Evolutionary conservation across 2,113 vertebrate genomes (phyloP), one percentile per base, ranked within the genome.

Genomic region (Gnathonemus longibarbis): DNA sequence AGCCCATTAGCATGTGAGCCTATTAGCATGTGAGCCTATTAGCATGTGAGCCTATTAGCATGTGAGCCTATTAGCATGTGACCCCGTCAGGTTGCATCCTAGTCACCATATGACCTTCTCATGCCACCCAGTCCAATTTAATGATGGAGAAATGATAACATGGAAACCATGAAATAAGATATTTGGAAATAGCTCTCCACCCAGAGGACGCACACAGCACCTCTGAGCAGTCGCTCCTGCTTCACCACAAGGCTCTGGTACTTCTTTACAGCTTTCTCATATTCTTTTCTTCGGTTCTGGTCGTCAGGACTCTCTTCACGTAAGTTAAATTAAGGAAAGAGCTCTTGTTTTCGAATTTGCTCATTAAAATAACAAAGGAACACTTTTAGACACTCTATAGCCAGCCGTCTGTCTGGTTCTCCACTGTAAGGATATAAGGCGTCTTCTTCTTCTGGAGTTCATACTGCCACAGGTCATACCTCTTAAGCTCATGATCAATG

Each of bases 161-260:
- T 62, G 56, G 24, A n/a, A 62, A 62, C 56, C 56, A 62, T 62
- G 56, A 62, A 62, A 62, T 62, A n/a, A n/a, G 24, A 62, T 62
- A n/a, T 62, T 62, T 62, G 56, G 24, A 62, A 62, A 52, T 17
- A 52, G 13, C 15, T 15, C 15, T 42, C 77, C 45, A 86, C 24
- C 11, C 10, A 39, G 7, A 27, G 8, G 19, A 11, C 31, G 2
- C 1, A 58, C 45, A 24, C 24, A 49, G 35, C 96, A 98, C 98
- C 98, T 97, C 96, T 94, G 91, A 99, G 95, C 2, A 99, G 96
- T 92, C 99, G 98, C 3, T 99, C 98, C 94, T 99, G 98, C 92
- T 99, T 99, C 84, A 96, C 94, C 92, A 98, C 96, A 80, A 99
- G 96, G 0, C 97, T 96, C 86, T 98, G 97, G 92, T 98, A 99